Base-by-base conservation (phyloP, 2,797 vertebrate genomes). In the Chloroceryle amazona region DNA sequence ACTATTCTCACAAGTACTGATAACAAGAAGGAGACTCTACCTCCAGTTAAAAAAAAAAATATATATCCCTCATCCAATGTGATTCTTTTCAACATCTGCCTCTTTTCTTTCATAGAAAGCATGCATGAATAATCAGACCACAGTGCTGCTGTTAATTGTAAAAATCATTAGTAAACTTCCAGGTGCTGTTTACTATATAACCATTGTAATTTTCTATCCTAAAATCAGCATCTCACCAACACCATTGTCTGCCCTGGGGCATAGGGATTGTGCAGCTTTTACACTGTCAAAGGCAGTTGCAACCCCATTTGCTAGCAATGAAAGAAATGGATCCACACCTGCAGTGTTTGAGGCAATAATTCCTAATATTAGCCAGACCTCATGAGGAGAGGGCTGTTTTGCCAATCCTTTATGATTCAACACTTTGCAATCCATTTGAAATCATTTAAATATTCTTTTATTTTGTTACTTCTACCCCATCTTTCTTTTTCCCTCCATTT, bases 131-230 rank as follows among this genome's bases (percentile, higher is more conserved):
- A 98, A 98, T 98, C 97, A 98, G 97, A 89, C 97, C 89, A 58
- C 80, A 88, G 96, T 89, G 96, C 97, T 97, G 97, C 92, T 98
- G 97, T 98, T 98, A 98, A 98, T 98, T 98, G 98, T 98, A 98
- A 98, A 98, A 98, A 97, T 98, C 98, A 98, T 98, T 98, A 98
- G 98, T 98, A 97, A 98, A 98, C 97, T 98, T 98, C 98, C 98
- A 98, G 98, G 98, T 98, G 98, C 98, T 98, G 98, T 98, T 98
- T 98, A 98, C 98, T 98, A 97, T 96, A 97, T 79, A 98, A 97
- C 97, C 97, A 98, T 98, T 98, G 98, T 98, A 98, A 98, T 98
- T 98, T 98, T 98, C 97, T 97, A 95, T 98, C 97, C 97, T 97
- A 96, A 98, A 98, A 98, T 97, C 98, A 98, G 98, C 98, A 98